Evolutionary conservation across 2,888 invertebrate genomes (phyloP), one percentile per base, ranked within the genome.

Genomic region (Zeuzera pyrina): DNA sequence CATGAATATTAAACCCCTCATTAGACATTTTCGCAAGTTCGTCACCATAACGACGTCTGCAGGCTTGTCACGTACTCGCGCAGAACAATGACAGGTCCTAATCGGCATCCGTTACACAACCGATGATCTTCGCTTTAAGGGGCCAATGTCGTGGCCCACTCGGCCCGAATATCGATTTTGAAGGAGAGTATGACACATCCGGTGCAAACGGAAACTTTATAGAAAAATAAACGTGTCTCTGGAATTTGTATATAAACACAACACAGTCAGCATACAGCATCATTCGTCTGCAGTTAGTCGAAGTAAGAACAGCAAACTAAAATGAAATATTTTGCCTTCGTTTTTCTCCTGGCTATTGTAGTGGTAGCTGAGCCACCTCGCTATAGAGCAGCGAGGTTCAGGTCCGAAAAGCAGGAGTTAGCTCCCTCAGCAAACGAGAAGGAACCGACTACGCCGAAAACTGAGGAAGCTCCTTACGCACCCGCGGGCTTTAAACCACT

Each of bases 81-180:
- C 43, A 55, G 53, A 54, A 74, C 81, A 79, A 78, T 77, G 77
- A 64, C 71, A 63, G 55, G 56, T 64, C 65, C 74, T 78, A 79
- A 78, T 74, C 76, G 73, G 62, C 53, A 50, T 47, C 49, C 47
- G 50, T 81, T 76, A 72, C 71, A 57, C 74, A 73, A 83, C 51
- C 58, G 48, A 57, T 58, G 67, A 72, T 70, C 66, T 58, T 66
- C 64, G 60, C 57, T 54, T 28, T 61, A 70, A 47, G 70, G 58
- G 76, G 76, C 76, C 81, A 83, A 81, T 79, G 79, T 77, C 81
- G 65, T 49, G 50, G 54, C 42, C 47, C 60, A 64, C 70, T 57
- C 64, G 58, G 38, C 40, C 57, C 47, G 81, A 76, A 79, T 81
- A 74, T 71, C 72, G 76, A 83, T 68, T 50, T 49, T 54, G 49